Evolutionary conservation across 2,113 vertebrate genomes (phyloP), one percentile per base, ranked within the genome.

Genomic region (Copsychus sechellarum): DNA sequence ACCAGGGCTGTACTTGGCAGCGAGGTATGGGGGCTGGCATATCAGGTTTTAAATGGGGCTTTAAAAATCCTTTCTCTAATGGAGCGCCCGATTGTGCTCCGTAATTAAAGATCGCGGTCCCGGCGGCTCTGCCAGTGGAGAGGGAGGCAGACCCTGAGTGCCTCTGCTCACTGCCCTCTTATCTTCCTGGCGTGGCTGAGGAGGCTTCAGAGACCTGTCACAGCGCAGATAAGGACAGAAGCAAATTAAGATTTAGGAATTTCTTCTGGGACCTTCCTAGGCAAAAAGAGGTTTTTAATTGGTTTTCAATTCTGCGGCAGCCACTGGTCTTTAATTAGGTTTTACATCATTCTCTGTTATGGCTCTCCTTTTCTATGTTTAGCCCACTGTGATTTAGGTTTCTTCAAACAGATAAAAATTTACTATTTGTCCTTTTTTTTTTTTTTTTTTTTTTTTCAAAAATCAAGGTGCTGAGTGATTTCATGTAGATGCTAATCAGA

Each of bases 191-290:
- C 12, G 14, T 31, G 45, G 64, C 67, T 78, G n/a, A 26, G 22
- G 58, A 47, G 71, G 16, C 87, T 81, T 61, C 61, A 14, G 77
- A 40, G 67, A 67, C 60, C 82, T 83, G 90, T 42, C 80, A 47
- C 47, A 28, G 40, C 0, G 0, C 50, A 79, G 94, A 86, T 88
- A 94, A 97, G 50, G 90, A 53, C 60, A 80, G 86, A 70, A 66
- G 70, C 78, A 94, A 96, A 96, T 96, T 86, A 91, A 89, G 86
- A 92, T 91, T 95, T 94, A 94, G 74, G 62, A 69, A 89, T 86
- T 93, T 95, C 94, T 95, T 88, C 54, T 86, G 95, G 74, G 92
- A 72, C 43, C 57, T 82, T 87, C 43, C 82, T 31, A 29, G 67
- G 81, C 21, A 78, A 82, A 86, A 86, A 62, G 26, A 81, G 48